Conservation (phyloP, 1,140 invertebrate genomes). For the Stratiolaelaps scimitus region DNA sequence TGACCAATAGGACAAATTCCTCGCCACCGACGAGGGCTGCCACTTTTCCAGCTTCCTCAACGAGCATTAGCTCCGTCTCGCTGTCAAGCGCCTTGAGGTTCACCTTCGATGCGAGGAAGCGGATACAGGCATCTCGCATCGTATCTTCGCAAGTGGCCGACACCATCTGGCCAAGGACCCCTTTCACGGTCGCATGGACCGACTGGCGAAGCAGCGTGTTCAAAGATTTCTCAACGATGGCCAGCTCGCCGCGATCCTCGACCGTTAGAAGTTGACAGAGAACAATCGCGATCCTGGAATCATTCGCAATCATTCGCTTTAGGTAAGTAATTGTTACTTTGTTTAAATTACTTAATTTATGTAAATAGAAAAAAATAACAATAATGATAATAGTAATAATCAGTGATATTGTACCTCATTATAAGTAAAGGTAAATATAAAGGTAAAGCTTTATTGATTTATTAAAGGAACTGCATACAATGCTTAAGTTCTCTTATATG, state of each 20-base stretch:
- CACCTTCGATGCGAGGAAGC: slow-evolving; percentile 2
- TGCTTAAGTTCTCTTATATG: too few relatives aligned
- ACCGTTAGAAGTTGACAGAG: slow-evolving; percentile 75
- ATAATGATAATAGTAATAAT: too few relatives aligned
- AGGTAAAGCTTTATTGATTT: too few relatives aligned
- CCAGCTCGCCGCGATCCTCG: slow-evolving; percentile 64
- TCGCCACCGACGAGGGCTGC: slow-evolving; percentile 47
- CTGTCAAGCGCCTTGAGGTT: slow-evolving; percentile 23
- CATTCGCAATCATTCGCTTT: slow-evolving; percentile 54
- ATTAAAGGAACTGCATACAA: too few relatives aligned
- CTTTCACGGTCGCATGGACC: slow-evolving; percentile 20
- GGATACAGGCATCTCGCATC: slow-evolving; percentile 16
- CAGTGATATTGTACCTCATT: too few relatives aligned
- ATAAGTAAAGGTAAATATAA: too few relatives aligned
- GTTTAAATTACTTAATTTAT: too few relatives aligned
- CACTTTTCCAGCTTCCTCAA: slow-evolving; percentile 31
- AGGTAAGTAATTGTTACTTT: slow-evolving; percentile 36
- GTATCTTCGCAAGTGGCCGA: slow-evolving; percentile 5
- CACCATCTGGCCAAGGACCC: slow-evolving; percentile 8
- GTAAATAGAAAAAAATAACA: too few relatives aligned
- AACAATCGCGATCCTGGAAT: slow-evolving; percentile 79
- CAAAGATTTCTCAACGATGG: slow-evolving; percentile 59
- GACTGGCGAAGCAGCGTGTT: slow-evolving; percentile 46
- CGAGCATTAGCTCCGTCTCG: slow-evolving; percentile 26
- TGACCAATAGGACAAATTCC: slow-evolving; percentile 80